Evolutionary conservation across 2,113 vertebrate species (phyloP).

Genomic region (Coryphaenoides rupestris): DNA sequence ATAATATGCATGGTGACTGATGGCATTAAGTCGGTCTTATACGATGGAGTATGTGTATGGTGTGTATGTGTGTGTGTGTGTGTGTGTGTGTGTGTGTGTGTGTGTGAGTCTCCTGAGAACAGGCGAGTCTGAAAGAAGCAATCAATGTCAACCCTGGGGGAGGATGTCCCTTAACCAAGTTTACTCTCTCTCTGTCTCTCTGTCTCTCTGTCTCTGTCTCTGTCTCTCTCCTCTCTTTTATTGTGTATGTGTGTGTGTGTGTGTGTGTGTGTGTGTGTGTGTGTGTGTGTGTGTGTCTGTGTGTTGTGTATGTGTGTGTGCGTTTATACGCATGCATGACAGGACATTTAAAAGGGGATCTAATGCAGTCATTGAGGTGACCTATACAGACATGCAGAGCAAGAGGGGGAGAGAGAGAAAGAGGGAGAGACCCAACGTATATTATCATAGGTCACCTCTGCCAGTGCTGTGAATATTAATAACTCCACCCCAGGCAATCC

Average conservation of each 20-base stretch:
- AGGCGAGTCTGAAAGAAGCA: slow-evolving; percentile 54
- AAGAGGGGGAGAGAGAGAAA: no score
- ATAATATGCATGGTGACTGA: no score
- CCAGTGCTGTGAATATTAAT: no score
- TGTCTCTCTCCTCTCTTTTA: neutral
- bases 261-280: slow-evolving; percentile 7
- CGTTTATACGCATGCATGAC: neutral
- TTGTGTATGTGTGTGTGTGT: no score
- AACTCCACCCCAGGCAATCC: no score
- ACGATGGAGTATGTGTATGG: no score
- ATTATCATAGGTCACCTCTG: no score
- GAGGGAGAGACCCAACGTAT: no score
- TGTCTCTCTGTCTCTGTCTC: slow-evolving; percentile 3
- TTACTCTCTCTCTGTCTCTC: slow-evolving; percentile 30
- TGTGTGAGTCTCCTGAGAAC: slow-evolving; percentile 26
- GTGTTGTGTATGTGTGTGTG: neutral
- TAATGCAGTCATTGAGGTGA: neutral
- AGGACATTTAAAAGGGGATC: neutral
- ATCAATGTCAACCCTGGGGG: slow-evolving; percentile 55
- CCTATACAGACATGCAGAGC: no score
- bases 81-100: neutral
- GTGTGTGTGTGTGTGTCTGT: neutral
- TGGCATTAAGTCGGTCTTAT: no score
- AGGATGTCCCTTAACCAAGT: slow-evolving; percentile 45
- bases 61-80: no score